Evolutionary conservation across 1,140 invertebrate genomes (phyloP).

Genomic region (Cotesia vestalis): DNA sequence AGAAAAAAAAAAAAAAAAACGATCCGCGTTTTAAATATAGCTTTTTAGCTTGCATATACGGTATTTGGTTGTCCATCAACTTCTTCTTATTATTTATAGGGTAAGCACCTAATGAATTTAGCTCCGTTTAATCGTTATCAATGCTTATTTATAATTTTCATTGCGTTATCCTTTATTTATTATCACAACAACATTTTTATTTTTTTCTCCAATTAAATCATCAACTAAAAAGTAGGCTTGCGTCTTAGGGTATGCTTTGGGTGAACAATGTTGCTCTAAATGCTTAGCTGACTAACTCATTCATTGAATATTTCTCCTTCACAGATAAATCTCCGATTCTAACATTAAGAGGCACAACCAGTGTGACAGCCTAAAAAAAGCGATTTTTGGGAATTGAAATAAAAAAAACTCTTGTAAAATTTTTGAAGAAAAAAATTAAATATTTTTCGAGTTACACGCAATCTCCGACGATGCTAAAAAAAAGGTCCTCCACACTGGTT

Average conservation of each 20-base stretch:
- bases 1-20: not conserved
- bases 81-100: constrained; percentile 62
- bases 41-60: constrained; percentile 33
- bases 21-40: constrained; percentile 5
- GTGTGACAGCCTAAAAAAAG: too few species aligned
- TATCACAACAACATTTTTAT: constrained; percentile 13
- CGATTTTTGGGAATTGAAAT: too few species aligned
- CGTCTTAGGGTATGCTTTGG: not conserved
- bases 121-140: constrained; percentile 39
- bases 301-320: too few species aligned
- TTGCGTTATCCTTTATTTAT: constrained; percentile 13
- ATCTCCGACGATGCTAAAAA: too few species aligned
- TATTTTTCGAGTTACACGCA: too few species aligned
- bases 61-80: constrained; percentile 57
- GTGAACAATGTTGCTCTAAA: constrained; percentile 11
- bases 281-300: too few species aligned
- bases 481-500: too few species aligned
- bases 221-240: not conserved
- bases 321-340: too few species aligned
- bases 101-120: constrained; percentile 59
- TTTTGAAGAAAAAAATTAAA: too few species aligned
- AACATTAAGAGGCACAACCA: too few species aligned
- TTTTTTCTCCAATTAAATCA: not conserved
- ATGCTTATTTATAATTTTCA: constrained; percentile 34
- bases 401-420: too few species aligned